phyloP scores from a whole-genome alignment of 2,113 vertebrate species.

The Empidonax traillii region DNA sequence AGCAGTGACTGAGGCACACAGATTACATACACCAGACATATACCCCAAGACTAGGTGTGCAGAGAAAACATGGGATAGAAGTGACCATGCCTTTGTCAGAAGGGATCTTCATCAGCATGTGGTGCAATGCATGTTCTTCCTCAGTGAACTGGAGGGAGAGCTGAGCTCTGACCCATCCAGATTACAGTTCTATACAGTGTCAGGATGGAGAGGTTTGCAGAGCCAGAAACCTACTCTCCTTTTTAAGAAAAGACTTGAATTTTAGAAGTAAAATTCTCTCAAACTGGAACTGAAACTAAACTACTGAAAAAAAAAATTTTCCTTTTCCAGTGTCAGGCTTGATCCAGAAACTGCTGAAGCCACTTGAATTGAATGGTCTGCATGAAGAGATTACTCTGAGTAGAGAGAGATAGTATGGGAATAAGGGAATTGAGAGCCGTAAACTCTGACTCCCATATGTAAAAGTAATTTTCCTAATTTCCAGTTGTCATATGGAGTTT shows the following conservation, averaged over 20 bases:
- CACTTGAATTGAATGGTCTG: not conserved
- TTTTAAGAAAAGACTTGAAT: not conserved
- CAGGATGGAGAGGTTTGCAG: not conserved
- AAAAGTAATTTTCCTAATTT: constrained; percentile 2
- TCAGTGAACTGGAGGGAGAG: not conserved
- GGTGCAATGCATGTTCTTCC: rapidly evolving
- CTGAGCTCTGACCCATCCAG: not conserved
- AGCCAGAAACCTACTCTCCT: not conserved
- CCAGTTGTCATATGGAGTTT: not conserved
- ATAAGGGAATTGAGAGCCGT: not conserved
- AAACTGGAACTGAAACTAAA: not conserved
- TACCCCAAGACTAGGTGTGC: not conserved
- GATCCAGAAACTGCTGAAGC: not conserved
- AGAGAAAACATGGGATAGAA: not conserved
- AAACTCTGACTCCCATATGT: not conserved
- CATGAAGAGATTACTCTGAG: not conserved
- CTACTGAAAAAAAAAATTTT: not conserved
- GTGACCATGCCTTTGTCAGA: rapidly evolving
- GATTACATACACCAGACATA: not conserved
- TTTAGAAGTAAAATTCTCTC: not conserved
- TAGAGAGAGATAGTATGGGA: not conserved
- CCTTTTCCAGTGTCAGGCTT: not conserved
- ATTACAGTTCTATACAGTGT: not conserved
- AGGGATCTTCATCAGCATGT: not conserved
- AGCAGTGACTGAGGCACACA: not conserved